These are phyloP conservation scores for Cynopterus sphinx DNA, from an alignment of 2,797 vertebrate species.

Conservation along the genomic window DNA sequence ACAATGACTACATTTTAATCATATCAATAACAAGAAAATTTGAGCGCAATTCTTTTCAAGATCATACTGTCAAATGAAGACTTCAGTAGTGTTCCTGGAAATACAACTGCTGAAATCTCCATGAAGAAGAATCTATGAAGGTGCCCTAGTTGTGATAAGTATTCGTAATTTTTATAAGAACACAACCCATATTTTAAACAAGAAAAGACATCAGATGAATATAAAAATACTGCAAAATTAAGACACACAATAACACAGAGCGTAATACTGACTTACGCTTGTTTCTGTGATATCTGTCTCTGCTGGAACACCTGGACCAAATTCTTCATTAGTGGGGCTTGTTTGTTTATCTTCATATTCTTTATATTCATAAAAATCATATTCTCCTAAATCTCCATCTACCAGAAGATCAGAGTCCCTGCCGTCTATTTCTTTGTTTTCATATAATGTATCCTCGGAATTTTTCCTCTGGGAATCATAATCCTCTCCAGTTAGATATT, in stretches of 20 bases:
- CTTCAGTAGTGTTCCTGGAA: not conserved
- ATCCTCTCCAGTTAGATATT: slow-evolving; percentile 91
- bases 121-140: not conserved
- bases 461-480: slow-evolving; percentile 90
- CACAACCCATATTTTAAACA: not conserved
- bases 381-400: slow-evolving; percentile 93
- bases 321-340: slow-evolving; percentile 89
- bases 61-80: not conserved
- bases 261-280: slow-evolving; percentile 91
- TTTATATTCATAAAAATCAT: slow-evolving; percentile 95
- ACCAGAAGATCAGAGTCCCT: slow-evolving; percentile 88
- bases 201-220: not conserved
- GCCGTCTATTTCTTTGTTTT: slow-evolving; percentile 87
- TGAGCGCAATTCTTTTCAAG: not conserved
- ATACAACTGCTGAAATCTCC: not conserved
- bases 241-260: slow-evolving; percentile 34
- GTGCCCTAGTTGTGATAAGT: not conserved
- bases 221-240: not conserved
- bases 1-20: not conserved
- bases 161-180: not conserved
- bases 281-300: slow-evolving; percentile 95
- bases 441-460: slow-evolving; percentile 90
- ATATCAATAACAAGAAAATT: not conserved
- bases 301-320: slow-evolving; percentile 96
- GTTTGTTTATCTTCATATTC: slow-evolving; percentile 90